Percentiles rank a stretch among this genome's conserved stretches.
phyloP scores from a whole-genome alignment of 2,888 invertebrate genomes.

The Thalpophila matura region DNA sequence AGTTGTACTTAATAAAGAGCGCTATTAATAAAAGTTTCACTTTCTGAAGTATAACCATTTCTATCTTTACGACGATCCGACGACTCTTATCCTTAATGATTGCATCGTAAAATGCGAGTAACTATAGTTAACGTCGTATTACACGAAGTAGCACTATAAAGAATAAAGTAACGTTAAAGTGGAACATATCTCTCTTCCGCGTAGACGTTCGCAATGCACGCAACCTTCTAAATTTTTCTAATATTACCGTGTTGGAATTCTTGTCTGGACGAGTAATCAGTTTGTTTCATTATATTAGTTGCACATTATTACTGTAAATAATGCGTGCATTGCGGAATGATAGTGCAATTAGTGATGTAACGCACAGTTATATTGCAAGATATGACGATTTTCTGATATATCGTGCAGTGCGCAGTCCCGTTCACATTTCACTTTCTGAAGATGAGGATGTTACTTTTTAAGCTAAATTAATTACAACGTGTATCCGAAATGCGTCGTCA shows the following conservation, averaged over 20 bases:
- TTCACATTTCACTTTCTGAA: conserved; percentile 24
- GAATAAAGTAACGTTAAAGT: conserved; percentile 51
- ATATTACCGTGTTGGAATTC: conserved; percentile 50
- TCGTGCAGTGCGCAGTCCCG: neutral
- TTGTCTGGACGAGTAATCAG: conserved; percentile 33
- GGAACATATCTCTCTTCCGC: conserved; percentile 60
- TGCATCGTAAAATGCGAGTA: conserved; percentile 23
- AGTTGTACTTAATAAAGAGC: neutral
- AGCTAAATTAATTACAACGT: too few species aligned
- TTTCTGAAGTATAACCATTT: conserved; percentile 27
- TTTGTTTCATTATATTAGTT: conserved; percentile 56
- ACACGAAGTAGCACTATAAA: conserved; percentile 27
- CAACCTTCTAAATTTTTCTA: conserved; percentile 62
- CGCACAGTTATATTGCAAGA: conserved; percentile 32
- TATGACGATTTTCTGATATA: conserved; percentile 22
- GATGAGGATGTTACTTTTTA: conserved; percentile 13
- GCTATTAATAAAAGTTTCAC: conserved; percentile 7
- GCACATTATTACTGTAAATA: conserved; percentile 55
- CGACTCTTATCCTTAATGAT: conserved; percentile 27
- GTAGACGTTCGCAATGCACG: conserved; percentile 50
- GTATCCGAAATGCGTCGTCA: too few species aligned
- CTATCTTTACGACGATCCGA: conserved; percentile 44
- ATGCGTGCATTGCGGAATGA: conserved; percentile 37
- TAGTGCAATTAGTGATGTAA: conserved; percentile 53
- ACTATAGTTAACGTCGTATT: conserved; percentile 37